Base-by-base conservation (phyloP, 2,113 vertebrate species). In the Sorex araneus region DNA sequence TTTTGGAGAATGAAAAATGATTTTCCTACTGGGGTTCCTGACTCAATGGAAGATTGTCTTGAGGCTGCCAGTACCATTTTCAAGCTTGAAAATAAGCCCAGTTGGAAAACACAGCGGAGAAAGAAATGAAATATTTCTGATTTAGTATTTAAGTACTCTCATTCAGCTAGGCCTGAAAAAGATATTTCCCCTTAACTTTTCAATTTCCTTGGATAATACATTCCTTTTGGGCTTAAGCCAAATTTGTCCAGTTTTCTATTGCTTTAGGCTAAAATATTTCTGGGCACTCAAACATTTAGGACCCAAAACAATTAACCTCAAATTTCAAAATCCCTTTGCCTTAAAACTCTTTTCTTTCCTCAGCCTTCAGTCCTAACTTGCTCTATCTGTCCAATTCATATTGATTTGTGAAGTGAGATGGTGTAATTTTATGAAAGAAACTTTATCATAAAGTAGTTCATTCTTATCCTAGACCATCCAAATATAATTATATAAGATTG, bases 401-500 rank as follows among this genome's bases (percentile, higher is more conserved):
- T 7, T 66, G 79, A 80, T 32, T 10, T 83, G 30, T 30, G 36
- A 82, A 60, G 57, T 73, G 0, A 6, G 18, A 1, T 28, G 3
- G 10, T 43, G 75, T 81, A 40, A 90, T 1, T 82, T 93, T 73
- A 84, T 60, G 74, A 89, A 73, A 74, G 32, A 50, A 54, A 87
- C 80, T 57, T 63, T 92, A 86, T 79, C 90, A 89, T 47, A 81
- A 80, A 2, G 0, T 76, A 82, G 45, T 25, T 79, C 21, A 67
- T 75, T 1, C 5, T 92, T 89, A n/a, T 60, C 47, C 32, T 67
- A 70, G 85, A 92, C 79, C 60, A 80, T 54, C 76, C 66, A 21
- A 88, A 40, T 87, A 67, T 23, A 60, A 60, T 16, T 7, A 60
- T 88, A 83, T 83, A 54, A 50, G 85, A 36, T 21, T 27, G 0